phyloP scores from a whole-genome alignment of 2,113 vertebrate genomes.

The Rhynchopsitta pachyrhyncha region DNA sequence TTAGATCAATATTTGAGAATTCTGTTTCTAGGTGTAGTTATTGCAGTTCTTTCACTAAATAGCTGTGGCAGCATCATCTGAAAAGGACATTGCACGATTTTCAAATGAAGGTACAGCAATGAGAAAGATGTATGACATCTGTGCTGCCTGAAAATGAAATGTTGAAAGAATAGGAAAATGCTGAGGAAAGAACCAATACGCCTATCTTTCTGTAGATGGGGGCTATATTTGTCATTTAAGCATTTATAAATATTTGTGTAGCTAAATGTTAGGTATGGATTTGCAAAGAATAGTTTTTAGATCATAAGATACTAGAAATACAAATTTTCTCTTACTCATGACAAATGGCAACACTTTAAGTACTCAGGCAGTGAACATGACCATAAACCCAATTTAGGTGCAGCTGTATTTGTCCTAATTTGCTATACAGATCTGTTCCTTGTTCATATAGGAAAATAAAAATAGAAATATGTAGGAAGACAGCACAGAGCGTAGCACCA shows the following conservation, averaged over 20 bases:
- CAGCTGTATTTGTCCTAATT: neutral
- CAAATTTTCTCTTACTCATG: neutral
- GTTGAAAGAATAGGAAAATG: neutral
- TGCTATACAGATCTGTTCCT: neutral
- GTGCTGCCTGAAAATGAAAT: neutral
- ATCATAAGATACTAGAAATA: neutral
- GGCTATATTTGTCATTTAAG: neutral
- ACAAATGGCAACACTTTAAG: neutral
- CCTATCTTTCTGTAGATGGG: neutral
- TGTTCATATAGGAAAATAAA: neutral
- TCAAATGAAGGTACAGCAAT: neutral
- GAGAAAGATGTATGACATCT: neutral
- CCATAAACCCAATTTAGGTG: neutral
- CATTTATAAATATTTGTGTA: neutral
- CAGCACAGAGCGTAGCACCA: rapidly evolving
- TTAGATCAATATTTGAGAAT: neutral
- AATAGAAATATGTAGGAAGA: neutral
- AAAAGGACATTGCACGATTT: neutral
- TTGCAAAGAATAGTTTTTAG: neutral
- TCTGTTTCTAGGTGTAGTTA: neutral
- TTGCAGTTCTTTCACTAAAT: neutral
- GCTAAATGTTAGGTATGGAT: neutral
- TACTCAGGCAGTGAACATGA: neutral
- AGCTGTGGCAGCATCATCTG: neutral
- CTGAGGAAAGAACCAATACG: neutral